Conservation (phyloP, 2,113 vertebrate species). For the Bujurquina vittata region DNA sequence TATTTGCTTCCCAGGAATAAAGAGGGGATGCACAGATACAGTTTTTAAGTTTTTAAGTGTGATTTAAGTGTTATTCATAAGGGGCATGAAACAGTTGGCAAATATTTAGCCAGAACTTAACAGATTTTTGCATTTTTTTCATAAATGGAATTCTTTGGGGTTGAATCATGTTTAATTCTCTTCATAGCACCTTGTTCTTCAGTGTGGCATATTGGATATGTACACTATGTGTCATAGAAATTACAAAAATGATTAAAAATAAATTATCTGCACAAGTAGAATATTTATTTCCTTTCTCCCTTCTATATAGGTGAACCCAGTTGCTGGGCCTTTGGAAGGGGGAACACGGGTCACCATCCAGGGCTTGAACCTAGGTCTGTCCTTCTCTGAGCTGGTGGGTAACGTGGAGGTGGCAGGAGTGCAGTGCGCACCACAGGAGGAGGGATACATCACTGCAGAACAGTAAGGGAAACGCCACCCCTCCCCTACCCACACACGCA, state of each 20-base stretch:
- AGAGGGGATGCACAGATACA: not conserved
- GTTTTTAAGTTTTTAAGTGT: not conserved
- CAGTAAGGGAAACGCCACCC: conserved; percentile 84
- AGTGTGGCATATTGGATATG: not conserved
- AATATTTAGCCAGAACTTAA: not conserved
- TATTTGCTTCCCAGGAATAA: not conserved
- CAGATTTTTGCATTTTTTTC: not conserved
- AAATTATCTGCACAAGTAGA: not conserved
- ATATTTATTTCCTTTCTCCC: not conserved
- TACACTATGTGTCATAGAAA: not conserved
- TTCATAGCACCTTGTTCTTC: not conserved
- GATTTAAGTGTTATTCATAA: not conserved
- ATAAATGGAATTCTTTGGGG: not conserved
- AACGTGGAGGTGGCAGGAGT: conserved; percentile 93
- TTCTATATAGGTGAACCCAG: conserved; percentile 85
- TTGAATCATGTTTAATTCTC: not conserved
- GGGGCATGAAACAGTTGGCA: not conserved
- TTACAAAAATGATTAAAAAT: not conserved
- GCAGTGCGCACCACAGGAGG: conserved; percentile 85
- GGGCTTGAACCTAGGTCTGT: conserved; percentile 92
- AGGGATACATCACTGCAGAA: conserved; percentile 92
- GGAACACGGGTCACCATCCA: conserved; percentile 94
- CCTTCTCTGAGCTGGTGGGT: conserved; percentile 91
- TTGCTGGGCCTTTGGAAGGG: conserved; percentile 91
- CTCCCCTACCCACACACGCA: not conserved